Evolutionary conservation across 2,797 vertebrate species (phyloP), one percentile per base, ranked within the genome.

Genomic region (Simalia tracyae): DNA sequence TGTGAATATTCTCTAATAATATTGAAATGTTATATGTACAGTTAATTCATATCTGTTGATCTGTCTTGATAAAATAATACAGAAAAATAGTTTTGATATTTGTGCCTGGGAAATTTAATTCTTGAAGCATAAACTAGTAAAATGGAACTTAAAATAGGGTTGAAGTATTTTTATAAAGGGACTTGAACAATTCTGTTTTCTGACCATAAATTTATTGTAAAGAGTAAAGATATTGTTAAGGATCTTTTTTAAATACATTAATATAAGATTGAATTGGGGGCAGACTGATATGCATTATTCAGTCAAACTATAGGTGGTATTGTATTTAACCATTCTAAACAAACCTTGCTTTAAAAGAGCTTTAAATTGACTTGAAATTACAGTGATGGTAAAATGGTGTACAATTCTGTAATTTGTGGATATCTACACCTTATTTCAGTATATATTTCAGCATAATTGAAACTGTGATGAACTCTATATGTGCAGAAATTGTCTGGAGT

Each of bases 41-140:
- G 72, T 92, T 93, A 88, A 94, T 87, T 95, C 92, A 84, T 84
- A 87, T 50, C 91, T 88, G 93, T 95, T 95, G 89, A 92, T 72
- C 87, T 91, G 64, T 94, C 93, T 95, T 91, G 90, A 96, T 91
- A 91, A 96, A 87, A 91, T 28, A 86, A 54, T 19, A 92, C 86
- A 94, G 91, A 93, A 89, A 93, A 50, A 90, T 96, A 93, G 96
- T 96, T 96, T 96, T 95, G 86, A 91, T 95, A 95, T 93, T 95
- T 93, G 90, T 92, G 57, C 92, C 22, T 93, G 92, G 92, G 56
- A 95, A 95, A 96, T 96, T 97, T 97, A 95, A 96, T 96, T 94
- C 91, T 57, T 94, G 91, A 90, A 88, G 31, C 22, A 94, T 94
- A 19, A 89, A 59, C 91, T 93, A 91, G 92, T 2, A 1, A 61